Evolutionary conservation across 2,888 invertebrate species (phyloP).

Genomic region (Sinodicranocentrus sp.): DNA sequence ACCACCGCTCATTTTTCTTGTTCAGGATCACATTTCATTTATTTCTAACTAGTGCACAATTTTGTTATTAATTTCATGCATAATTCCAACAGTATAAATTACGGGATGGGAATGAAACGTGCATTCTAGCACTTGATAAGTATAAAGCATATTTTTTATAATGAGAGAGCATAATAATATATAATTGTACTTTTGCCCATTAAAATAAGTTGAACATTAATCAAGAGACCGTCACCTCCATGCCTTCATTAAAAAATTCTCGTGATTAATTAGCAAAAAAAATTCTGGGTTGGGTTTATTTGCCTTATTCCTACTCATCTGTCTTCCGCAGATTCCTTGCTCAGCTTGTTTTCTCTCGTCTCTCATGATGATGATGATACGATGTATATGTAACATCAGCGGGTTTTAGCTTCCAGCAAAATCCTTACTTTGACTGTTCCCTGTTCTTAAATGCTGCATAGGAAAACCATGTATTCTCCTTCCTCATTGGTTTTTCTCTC

Average conservation of each 20-base stretch:
- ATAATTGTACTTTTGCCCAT: slow-evolving; percentile 1
- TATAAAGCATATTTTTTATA: background rate
- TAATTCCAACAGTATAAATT: slow-evolving; percentile 16
- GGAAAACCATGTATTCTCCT: too few species aligned
- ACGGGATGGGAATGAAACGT: background rate
- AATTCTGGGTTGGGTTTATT: slow-evolving; percentile 40
- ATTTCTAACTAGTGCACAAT: slow-evolving; percentile 25
- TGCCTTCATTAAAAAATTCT: slow-evolving; percentile 66
- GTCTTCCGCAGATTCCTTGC: slow-evolving; percentile 37
- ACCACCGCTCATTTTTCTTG: slow-evolving; percentile 40
- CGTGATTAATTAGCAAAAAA: slow-evolving; percentile 63
- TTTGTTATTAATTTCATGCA: slow-evolving; percentile 43
- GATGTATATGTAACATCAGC: slow-evolving; percentile 5
- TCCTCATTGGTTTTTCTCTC: too few species aligned
- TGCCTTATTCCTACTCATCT: slow-evolving; percentile 46
- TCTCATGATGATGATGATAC: slow-evolving; percentile 29
- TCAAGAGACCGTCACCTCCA: slow-evolving; percentile 65
- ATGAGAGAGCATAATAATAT: background rate
- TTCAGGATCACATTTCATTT: slow-evolving; percentile 36
- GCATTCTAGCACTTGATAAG: too few species aligned
- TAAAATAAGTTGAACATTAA: slow-evolving; percentile 60
- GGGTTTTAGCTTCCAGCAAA: slow-evolving; percentile 32
- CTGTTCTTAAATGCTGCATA: too few species aligned
- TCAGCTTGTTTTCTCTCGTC: background rate
- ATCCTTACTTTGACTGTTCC: slow-evolving; percentile 9